Base-by-base conservation (phyloP, 2,113 vertebrate species). In the Scartelaos histophorus region DNA sequence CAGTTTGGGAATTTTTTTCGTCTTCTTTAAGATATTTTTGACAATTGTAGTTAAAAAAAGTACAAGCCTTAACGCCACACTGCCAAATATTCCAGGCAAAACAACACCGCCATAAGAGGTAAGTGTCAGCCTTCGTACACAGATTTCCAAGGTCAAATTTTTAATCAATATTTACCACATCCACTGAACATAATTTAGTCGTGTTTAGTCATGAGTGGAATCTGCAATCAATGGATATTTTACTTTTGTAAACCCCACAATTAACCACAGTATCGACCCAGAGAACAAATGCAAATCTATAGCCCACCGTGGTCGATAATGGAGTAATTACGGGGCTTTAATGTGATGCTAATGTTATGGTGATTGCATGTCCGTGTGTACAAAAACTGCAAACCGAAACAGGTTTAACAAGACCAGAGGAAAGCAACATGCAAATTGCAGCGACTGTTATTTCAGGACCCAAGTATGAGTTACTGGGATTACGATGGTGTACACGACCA, bases 181-280 rank as follows among this genome's bases (percentile, higher is more conserved):
- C 38, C 38, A 81, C 71, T 24, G 46, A 66, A 38, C 46, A 80
- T 76, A 58, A 71, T 60, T 29, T 51, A 45, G 53, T 57, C 68
- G 76, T 78, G 81, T 78, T 58, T 65, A 60, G 56, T 70, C 51
- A 84, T 85, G 62, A 65, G 13, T 73, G 45, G 73, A 71, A 69
- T 68, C 24, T 34, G 6, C 57, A 79, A 75, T 81, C 75, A 72
- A 67, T 80, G 47, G 24, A 53, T 66, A 69, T 43, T 53, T 75
- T 78, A 73, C 67, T 62, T 58, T 24, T 57, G 65, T 71, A 21
- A 22, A 38, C 7, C 21, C 71, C 70, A 70, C 65, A 17, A 64
- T 22, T 67, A 69, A 77, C 70, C 74, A 73, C 34, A 67, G 73
- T 57, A 82, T 73, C 79, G 65, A 76, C 69, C 61, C 11, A 29